These are phyloP conservation scores for Zosterops hypoxanthus DNA, from an alignment of 2,113 vertebrate genomes.

Conservation along the genomic window DNA sequence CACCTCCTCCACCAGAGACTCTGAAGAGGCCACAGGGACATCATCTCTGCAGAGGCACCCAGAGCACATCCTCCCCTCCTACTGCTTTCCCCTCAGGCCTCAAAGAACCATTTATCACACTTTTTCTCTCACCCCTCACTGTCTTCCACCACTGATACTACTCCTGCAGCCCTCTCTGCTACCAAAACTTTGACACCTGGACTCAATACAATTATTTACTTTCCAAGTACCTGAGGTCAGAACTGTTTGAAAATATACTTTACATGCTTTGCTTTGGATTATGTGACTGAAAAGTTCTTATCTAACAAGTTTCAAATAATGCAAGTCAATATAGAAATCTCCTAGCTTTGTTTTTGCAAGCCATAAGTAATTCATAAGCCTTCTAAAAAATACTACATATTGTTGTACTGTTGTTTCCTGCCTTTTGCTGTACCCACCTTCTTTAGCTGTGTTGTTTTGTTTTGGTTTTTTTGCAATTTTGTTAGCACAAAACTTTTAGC, in stretches of 20 bases:
- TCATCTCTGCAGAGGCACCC: fast-evolving
- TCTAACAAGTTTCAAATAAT: not conserved
- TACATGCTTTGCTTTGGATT: not conserved
- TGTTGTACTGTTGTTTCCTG: fast-evolving
- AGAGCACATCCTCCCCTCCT: not conserved
- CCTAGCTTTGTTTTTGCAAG: not conserved
- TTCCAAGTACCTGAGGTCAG: not conserved
- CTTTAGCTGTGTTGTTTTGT: not conserved
- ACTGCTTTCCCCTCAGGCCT: not conserved
- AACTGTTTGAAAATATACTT: not conserved
- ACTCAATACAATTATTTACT: not conserved
- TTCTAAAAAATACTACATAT: not conserved
- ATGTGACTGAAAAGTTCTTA: not conserved
- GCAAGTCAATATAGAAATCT: not conserved
- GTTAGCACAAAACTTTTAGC: not conserved
- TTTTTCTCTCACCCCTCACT: not conserved
- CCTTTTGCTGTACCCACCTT: not conserved
- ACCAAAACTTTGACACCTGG: not conserved
- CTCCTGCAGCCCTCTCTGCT: fast-evolving
- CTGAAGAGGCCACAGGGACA: fast-evolving
- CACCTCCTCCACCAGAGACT: not conserved
- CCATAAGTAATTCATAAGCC: not conserved
- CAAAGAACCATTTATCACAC: not conserved
- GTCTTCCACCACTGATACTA: fast-evolving
- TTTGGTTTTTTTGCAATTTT: not conserved